A percentile compares a stretch with the other conserved stretches of the same genome.
phyloP scores from a whole-genome alignment of 2,113 vertebrate genomes.

The Prunella fulvescens region DNA sequence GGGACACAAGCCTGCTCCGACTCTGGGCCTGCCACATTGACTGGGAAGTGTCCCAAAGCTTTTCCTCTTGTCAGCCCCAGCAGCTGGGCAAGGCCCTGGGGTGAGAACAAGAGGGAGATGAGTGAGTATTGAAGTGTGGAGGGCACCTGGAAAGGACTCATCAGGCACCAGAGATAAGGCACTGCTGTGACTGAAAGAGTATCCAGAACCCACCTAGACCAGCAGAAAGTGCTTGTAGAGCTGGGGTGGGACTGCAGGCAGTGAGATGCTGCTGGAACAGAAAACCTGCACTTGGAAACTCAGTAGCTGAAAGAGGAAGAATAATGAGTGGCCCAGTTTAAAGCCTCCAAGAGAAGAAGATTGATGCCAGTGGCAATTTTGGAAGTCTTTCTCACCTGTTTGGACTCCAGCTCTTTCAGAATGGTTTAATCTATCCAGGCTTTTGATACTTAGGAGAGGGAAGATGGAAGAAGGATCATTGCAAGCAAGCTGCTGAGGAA shows the following conservation, averaged over 20 bases:
- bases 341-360: not conserved
- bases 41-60: not conserved
- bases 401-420: not conserved
- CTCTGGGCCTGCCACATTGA: not conserved
- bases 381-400: not conserved
- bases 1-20: not conserved
- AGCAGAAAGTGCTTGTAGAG: not conserved
- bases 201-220: not conserved
- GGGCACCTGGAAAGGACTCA: not conserved
- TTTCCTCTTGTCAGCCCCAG: not conserved
- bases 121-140: not conserved
- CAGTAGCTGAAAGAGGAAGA: not conserved
- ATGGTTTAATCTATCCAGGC: not conserved
- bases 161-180: not conserved
- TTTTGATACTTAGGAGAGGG: not conserved
- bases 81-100: not conserved
- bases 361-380: not conserved
- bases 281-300: not conserved
- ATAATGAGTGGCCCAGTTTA: not conserved
- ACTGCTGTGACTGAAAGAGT: not conserved
- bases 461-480: not conserved
- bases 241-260: not conserved
- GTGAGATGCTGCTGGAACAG: not conserved
- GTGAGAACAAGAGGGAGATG: not conserved
- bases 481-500: not conserved